Percentiles rank a stretch among this genome's conserved stretches.
phyloP scores from a whole-genome alignment of 2,888 invertebrate genomes.

The Hecatera dysodea region DNA sequence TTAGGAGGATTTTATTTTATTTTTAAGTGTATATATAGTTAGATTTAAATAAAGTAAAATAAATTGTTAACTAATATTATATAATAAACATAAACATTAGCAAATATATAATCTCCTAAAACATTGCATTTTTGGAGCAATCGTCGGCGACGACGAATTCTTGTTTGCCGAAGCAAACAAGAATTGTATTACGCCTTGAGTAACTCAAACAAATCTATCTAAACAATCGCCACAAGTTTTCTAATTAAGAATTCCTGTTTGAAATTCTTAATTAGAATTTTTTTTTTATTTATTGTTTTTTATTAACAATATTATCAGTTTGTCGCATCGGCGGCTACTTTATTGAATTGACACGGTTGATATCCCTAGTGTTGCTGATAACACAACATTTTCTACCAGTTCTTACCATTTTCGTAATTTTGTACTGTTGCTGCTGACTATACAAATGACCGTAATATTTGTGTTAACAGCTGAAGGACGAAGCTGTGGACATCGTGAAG shows the following conservation, averaged over 20 bases:
- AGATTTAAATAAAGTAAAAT: too few species aligned
- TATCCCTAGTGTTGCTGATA: background rate
- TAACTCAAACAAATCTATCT: background rate
- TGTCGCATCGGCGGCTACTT: background rate
- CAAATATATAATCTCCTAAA: background rate
- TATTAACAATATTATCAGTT: background rate
- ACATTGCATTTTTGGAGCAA: too few species aligned
- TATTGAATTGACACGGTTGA: conserved; percentile 1
- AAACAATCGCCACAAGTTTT: background rate
- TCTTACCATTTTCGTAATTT: background rate
- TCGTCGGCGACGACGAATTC: too few species aligned
- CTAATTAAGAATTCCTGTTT: background rate
- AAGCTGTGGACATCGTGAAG: conserved; percentile 98
- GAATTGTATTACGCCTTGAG: too few species aligned
- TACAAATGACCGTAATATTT: conserved; percentile 4
- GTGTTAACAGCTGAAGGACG: conserved; percentile 92
- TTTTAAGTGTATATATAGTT: too few species aligned
- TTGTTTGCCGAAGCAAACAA: too few species aligned
- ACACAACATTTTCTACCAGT: background rate
- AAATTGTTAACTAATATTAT: too few species aligned
- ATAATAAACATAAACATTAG: too few species aligned
- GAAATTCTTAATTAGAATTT: too few species aligned
- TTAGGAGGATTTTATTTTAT: too few species aligned
- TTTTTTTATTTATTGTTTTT: too few species aligned
- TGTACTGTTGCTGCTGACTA: background rate